Conservation (phyloP, 2,888 invertebrate genomes). For the Apamea epomidion region DNA sequence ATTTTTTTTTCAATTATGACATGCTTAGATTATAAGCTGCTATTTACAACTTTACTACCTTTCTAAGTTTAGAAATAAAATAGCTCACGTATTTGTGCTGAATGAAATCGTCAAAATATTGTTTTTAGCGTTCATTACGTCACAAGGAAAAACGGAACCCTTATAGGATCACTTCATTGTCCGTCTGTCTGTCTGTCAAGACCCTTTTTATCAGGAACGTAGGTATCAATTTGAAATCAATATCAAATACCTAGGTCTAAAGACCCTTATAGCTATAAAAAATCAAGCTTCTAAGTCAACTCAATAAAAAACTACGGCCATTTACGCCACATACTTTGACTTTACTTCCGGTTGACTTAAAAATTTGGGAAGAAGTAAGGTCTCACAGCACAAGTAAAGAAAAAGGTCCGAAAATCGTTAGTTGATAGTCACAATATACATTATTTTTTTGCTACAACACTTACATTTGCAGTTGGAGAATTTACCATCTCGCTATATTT, state of each 20-base stretch:
- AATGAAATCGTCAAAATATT: not conserved
- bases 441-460: too few species aligned
- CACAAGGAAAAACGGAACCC: not conserved
- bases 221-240: not conserved
- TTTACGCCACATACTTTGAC: not conserved
- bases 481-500: not conserved
- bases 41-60: not conserved
- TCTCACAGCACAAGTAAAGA: not conserved
- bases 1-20: not conserved
- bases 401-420: too few species aligned
- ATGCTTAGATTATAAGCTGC: not conserved
- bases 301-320: not conserved
- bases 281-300: not conserved
- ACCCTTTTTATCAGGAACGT: not conserved
- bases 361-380: not conserved
- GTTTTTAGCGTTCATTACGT: not conserved
- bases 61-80: not conserved
- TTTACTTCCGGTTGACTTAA: too few species aligned
- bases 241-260: not conserved
- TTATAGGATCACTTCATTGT: not conserved
- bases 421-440: too few species aligned
- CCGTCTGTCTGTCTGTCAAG: not conserved
- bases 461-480: not conserved
- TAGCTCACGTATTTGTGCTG: not conserved
- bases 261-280: not conserved